Evolutionary conservation across 2,113 vertebrate species (phyloP).

Genomic region (Ceyx cyanopectus): DNA sequence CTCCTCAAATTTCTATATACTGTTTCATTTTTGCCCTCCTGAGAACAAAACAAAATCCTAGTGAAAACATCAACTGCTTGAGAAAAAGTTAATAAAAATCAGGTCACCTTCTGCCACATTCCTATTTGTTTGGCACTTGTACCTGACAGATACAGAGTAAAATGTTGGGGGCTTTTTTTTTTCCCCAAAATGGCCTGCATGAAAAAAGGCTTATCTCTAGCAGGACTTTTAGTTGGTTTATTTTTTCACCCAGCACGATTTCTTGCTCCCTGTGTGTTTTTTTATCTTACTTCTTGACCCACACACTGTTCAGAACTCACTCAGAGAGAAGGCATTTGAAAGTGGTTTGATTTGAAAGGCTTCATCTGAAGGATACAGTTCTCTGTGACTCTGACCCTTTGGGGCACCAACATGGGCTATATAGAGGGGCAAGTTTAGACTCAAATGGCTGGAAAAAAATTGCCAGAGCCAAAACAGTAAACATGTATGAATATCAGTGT

Average conservation of each 20-base stretch:
- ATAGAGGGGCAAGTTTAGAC: not conserved
- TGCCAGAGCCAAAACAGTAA: not conserved
- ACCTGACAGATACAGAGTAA: not conserved
- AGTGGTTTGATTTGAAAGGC: accelerated
- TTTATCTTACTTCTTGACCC: not conserved
- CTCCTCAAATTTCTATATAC: not conserved
- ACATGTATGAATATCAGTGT: not conserved
- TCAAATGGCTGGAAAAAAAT: not conserved
- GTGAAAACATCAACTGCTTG: not conserved
- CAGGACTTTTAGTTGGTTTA: not conserved
- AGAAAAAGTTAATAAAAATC: conserved; percentile 12
- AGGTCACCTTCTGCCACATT: conserved; percentile 27
- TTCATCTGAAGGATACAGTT: not conserved
- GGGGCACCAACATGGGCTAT: not conserved
- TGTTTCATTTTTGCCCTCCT: not conserved
- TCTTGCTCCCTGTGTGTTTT: not conserved
- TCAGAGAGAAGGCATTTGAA: not conserved
- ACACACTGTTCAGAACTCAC: not conserved
- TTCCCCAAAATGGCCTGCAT: not conserved
- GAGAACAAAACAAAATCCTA: not conserved
- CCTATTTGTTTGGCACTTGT: not conserved
- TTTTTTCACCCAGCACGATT: not conserved
- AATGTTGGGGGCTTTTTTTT: not conserved
- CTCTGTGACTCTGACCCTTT: not conserved
- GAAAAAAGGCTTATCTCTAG: not conserved